phyloP scores from a whole-genome alignment of 2,797 vertebrate species.

The Fundulus diaphanus region DNA sequence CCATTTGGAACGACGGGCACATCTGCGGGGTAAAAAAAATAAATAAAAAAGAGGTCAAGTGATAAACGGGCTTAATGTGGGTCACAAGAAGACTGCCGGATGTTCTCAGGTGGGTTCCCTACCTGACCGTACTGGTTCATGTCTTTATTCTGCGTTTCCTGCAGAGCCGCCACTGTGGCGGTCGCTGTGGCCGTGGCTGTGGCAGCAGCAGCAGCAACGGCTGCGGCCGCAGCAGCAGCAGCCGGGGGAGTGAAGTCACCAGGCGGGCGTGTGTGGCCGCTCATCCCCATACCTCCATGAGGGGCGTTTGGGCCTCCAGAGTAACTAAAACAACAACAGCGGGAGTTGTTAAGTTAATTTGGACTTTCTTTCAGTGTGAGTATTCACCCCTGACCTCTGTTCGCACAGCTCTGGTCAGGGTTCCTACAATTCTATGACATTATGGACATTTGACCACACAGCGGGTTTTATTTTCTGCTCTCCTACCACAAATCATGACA shows the following conservation, averaged over 20 bases:
- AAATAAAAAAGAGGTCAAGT: conserved; percentile 24
- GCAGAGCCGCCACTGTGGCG: conserved; percentile 93
- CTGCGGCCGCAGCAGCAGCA: conserved; percentile 92
- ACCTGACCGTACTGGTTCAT: conserved; percentile 99
- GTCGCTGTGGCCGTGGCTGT: conserved; percentile 83
- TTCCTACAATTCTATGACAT: not conserved
- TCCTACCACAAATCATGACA: too few relatives aligned
- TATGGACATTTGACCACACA: not conserved
- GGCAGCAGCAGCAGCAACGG: conserved; percentile 93
- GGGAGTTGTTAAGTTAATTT: conserved; percentile 10
- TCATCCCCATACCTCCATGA: conserved; percentile 91
- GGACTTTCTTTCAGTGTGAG: not conserved
- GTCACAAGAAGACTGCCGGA: not conserved
- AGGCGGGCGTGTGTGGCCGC: conserved; percentile 89
- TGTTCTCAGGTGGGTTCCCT: conserved; percentile 26
- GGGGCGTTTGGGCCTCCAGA: conserved; percentile 93
- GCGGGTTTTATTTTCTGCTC: not conserved
- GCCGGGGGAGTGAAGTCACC: conserved; percentile 97
- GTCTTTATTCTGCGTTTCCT: conserved; percentile 99
- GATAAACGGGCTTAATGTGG: conserved; percentile 12
- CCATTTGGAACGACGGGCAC: conserved; percentile 99
- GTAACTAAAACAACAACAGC: conserved; percentile 83
- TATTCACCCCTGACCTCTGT: not conserved
- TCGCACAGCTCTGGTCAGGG: not conserved
- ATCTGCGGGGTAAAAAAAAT: conserved; percentile 86